Base-by-base conservation (phyloP, 2,888 invertebrate genomes). In the Mamestra brassicae region DNA sequence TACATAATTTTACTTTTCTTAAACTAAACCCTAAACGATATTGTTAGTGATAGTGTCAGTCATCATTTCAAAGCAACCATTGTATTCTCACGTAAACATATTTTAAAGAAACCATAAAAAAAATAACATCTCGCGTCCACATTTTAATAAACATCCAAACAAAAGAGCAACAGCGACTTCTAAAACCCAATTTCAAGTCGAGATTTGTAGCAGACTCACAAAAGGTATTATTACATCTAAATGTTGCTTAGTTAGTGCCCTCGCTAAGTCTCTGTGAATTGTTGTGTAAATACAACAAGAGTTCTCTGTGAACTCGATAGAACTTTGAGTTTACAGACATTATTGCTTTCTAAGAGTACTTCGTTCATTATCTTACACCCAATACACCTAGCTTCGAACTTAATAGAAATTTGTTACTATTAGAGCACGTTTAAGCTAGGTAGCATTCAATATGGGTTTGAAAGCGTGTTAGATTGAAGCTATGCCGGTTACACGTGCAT, bases 341-440 rank as follows among this genome's bases (percentile, higher is more conserved):
- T 91, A 91, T 91, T 91, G 90, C 90, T 90, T 90, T 90, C 87
- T 74, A 87, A 89, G 88, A 86, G 87, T 83, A 84, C 90, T 90
- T 87, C 86, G 87, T 88, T 92, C 90, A 91, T 92, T 91, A 91
- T 91, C 89, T 89, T 84, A 82, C 75, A 77, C 82, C 73, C 55
- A 83, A 70, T 84, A 82, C 75, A 77, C 82, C 73, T 58, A 83
- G 71, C 62, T 80, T 34, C 54, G 67, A 80, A 82, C 67, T 81
- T 77, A 78, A 84, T 81, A 78, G 79, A 77, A 79, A 80, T 85
- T 84, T 81, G 78, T 78, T 73, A 81, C 71, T 73, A 74, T 75
- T 81, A 81, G 26, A 55, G 15, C 62, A n/a, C 17, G 55, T 80
- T 79, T 45, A 50, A 57, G 50, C 50, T 62, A 54, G 34, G 13